Base-by-base conservation (phyloP, 2,888 invertebrate genomes). In the Atrina japonica region DNA sequence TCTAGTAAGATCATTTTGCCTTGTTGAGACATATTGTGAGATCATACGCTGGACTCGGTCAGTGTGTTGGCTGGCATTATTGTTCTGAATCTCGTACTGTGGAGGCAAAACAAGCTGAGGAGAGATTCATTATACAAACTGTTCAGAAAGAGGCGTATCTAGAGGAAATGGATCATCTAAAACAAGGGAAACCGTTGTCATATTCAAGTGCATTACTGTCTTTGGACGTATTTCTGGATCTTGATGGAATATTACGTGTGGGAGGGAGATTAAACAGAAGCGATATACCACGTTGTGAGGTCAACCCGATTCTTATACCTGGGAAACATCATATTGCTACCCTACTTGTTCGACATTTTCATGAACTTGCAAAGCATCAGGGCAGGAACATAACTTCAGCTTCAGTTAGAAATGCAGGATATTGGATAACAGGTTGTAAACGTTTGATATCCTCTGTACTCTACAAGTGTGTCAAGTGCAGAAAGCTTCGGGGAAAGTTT, bases 391-490 rank as follows among this genome's bases (percentile, higher is more conserved):
- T 70, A 23, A 77, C 79, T 18, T 66, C 73, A 18, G 75, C 75
- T 6, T 66, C 72, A 18, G 25, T 79, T 18, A 70, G 77, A 45
- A 40, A 40, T 11, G 73, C 59, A 23, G 78, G 77, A 52, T 75
- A 35, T 64, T 78, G 78, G 75, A 69, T 78, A 3, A 66, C 55
- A 16, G 75, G 78, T 23, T 70, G 30, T 1, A 77, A 73, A 56
- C 55, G 78, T 2, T 49, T 65, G 35, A 49, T 77, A 11, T 68
- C 70, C 25, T 67, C 77, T 1, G 21, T 73, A 14, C 55, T 78
- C 18, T 53, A 59, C 52, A 66, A 67, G 21, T 76, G 75, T 45
- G 76, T 78, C 0, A 61, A n/a, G 9, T 78, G 75, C 41, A 56
- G 60, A 49, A 78, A 70, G 43, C 66, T 77, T 6, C 61, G 77